Percentiles rank a stretch among this genome's conserved stretches.
Evolutionary conservation across 2,797 vertebrate genomes (phyloP).

Genomic region (Helarctos malayanus): DNA sequence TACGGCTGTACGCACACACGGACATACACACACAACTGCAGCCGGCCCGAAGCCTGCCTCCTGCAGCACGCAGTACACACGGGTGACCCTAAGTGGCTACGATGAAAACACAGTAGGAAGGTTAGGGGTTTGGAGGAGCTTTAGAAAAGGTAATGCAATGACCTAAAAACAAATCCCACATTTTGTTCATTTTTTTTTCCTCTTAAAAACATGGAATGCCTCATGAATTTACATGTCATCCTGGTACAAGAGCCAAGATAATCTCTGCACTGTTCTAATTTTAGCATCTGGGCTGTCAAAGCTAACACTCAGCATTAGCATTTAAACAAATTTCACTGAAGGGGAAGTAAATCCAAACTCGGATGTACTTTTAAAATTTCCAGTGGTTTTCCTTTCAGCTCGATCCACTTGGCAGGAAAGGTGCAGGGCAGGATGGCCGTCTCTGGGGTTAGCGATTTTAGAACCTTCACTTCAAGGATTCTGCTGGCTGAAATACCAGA

Average conservation of each 20-base stretch:
- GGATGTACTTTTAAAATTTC: neutral
- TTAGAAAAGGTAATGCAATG: neutral
- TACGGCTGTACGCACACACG: neutral
- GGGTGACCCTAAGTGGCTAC: neutral
- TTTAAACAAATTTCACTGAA: neutral
- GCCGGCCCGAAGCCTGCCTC: neutral
- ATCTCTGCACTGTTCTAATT: slow-evolving; percentile 39
- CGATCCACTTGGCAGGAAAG: neutral
- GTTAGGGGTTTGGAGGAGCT: neutral
- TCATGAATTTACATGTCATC: slow-evolving; percentile 73
- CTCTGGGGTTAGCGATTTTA: neutral
- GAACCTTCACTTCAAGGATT: slow-evolving; percentile 20
- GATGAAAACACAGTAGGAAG: neutral
- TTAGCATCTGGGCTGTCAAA: slow-evolving; percentile 61
- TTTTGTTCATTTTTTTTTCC: neutral
- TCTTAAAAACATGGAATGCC: neutral
- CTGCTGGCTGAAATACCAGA: neutral
- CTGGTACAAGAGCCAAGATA: slow-evolving; percentile 44
- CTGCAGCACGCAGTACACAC: neutral
- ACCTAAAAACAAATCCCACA: neutral
- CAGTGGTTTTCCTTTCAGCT: neutral
- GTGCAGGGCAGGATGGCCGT: neutral
- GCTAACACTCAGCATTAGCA: slow-evolving; percentile 41
- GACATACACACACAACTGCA: slow-evolving; percentile 41
- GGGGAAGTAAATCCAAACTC: neutral